These are phyloP conservation scores for Limnephilus marmoratus DNA, from an alignment of 2,888 invertebrate species.

Conservation along the genomic window DNA sequence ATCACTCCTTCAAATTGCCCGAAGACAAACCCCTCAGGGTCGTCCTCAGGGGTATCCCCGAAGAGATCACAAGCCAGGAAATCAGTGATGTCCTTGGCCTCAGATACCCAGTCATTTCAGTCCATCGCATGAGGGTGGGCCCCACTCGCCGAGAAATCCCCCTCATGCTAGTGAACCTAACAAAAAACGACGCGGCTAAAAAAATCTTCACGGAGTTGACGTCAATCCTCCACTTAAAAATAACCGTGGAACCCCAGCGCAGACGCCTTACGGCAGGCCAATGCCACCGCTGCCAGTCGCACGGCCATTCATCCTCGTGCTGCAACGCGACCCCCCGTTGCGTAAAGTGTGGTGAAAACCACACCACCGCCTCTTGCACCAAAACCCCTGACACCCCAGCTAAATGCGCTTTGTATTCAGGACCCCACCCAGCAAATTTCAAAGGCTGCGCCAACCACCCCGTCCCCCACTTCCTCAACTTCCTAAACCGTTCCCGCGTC, in stretches of 20 bases:
- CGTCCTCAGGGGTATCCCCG: neutral
- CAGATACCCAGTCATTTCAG: neutral
- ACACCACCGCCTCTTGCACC: neutral
- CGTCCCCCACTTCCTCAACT: no score
- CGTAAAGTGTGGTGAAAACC: slow-evolving; percentile 19
- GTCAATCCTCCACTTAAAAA: neutral
- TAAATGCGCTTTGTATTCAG: no score
- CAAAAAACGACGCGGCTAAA: neutral
- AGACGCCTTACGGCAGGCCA: neutral
- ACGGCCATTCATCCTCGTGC: neutral
- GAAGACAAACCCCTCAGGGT: neutral
- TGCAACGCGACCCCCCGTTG: slow-evolving; percentile 13
- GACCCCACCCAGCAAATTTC: no score
- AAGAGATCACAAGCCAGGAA: neutral
- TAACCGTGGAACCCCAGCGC: neutral
- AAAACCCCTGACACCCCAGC: neutral
- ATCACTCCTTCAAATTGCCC: neutral
- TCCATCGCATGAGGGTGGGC: neutral
- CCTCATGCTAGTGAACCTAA: neutral
- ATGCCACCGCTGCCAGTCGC: slow-evolving; percentile 14
- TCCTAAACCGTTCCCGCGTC: no score
- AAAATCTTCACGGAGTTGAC: neutral
- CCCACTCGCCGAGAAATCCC: neutral
- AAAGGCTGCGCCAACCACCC: no score
- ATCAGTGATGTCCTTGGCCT: neutral